Percentiles rank a stretch among this genome's conserved stretches.
phyloP scores from a whole-genome alignment of 2,888 invertebrate species.

The Philopedon plagiatum region DNA sequence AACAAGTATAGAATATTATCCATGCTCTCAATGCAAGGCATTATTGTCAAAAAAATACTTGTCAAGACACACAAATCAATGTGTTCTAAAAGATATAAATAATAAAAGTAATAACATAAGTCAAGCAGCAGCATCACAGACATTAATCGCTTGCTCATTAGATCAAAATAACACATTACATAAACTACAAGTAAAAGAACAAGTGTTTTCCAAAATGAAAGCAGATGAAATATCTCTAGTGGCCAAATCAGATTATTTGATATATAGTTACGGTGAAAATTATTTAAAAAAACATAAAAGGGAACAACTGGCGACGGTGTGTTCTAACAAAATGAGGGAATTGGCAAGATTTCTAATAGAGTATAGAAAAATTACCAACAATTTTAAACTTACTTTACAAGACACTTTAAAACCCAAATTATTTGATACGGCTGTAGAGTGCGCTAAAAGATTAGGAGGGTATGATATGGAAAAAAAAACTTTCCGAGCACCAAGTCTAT shows the following conservation, averaged over 20 bases:
- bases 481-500: constrained; percentile 53
- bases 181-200: constrained; percentile 51
- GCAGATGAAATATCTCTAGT: constrained; percentile 52
- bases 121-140: constrained; percentile 37
- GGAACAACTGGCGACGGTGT: constrained; percentile 28
- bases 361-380: constrained; percentile 45
- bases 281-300: constrained; percentile 24
- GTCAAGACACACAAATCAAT: constrained; percentile 42
- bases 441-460: constrained; percentile 35
- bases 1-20: constrained; percentile 38
- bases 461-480: constrained; percentile 32
- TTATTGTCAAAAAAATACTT: constrained; percentile 43
- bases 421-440: constrained; percentile 49
- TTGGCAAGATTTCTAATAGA: neutral
- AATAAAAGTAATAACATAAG: constrained; percentile 20
- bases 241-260: constrained; percentile 38
- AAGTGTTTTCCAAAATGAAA: constrained; percentile 55
- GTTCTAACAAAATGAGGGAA: constrained; percentile 1
- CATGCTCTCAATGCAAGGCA: constrained; percentile 44
- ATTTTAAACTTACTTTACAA: constrained; percentile 23
- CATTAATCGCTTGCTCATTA: constrained; percentile 40
- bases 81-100: constrained; percentile 21
- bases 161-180: constrained; percentile 24
- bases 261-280: neutral
- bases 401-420: constrained; percentile 40